These are phyloP conservation scores for Anoplophora glabripennis DNA, from an alignment of 1,140 invertebrate species.

Conservation along the genomic window DNA sequence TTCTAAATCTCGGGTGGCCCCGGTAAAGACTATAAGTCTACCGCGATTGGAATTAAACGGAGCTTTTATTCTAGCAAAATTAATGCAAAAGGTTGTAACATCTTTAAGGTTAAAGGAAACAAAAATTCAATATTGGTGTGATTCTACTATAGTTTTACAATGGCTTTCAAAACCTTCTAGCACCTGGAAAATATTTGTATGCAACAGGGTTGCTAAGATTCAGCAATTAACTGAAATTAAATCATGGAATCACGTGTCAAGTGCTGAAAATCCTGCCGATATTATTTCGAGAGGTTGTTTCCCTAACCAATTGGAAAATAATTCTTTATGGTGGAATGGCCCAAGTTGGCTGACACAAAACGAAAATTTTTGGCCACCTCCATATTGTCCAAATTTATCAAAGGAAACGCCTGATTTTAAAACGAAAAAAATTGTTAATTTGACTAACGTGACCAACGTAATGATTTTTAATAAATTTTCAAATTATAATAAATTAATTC, in stretches of 20 bases:
- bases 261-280: slow-evolving; percentile 38
- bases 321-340: slow-evolving; percentile 43
- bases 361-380: not conserved
- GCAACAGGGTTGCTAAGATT: slow-evolving; percentile 43
- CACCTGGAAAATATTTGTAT: slow-evolving; percentile 36
- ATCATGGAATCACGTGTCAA: slow-evolving; percentile 39
- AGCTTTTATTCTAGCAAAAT: slow-evolving; percentile 23
- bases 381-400: too few species aligned
- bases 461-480: slow-evolving; percentile 1
- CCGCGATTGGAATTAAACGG: slow-evolving; percentile 31
- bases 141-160: not conserved
- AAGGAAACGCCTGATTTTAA: too few species aligned
- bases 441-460: too few species aligned
- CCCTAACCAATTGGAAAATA: slow-evolving; percentile 24
- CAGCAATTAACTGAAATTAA: slow-evolving; percentile 32
- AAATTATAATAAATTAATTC: not conserved
- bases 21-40: slow-evolving; percentile 39
- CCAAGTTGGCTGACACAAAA: slow-evolving; percentile 21
- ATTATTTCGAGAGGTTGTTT: slow-evolving; percentile 25
- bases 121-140: slow-evolving; percentile 17
- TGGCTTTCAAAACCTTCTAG: not conserved
- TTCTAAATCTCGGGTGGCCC: slow-evolving; percentile 40
- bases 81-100: not conserved
- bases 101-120: not conserved
- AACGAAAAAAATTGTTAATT: too few species aligned